A percentile compares a stretch with the other conserved stretches of the same genome.
These are phyloP conservation scores for Dendrolimus kikuchii DNA, from an alignment of 1,140 invertebrate species.

Conservation along the genomic window DNA sequence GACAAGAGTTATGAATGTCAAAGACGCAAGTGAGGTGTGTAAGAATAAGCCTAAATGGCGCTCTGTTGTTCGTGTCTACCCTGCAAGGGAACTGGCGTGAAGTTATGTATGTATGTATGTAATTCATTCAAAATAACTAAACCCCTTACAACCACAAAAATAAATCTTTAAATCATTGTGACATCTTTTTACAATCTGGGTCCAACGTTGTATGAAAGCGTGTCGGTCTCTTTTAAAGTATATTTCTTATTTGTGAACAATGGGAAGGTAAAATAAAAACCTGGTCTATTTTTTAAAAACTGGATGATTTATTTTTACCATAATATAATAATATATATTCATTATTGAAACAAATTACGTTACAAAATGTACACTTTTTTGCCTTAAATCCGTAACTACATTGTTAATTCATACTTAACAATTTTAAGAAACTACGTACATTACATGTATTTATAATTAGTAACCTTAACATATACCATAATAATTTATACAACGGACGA, in stretches of 20 bases:
- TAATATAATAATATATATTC: slow-evolving; percentile 68
- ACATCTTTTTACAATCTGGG: too few relatives aligned
- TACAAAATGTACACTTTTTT: slow-evolving; percentile 69
- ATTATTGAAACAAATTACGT: slow-evolving; percentile 70
- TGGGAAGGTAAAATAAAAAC: slow-evolving; percentile 38
- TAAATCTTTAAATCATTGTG: too few relatives aligned
- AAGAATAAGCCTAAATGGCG: too few relatives aligned
- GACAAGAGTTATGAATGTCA: too few relatives aligned
- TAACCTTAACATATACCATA: slow-evolving; percentile 55
- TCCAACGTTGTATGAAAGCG: too few relatives aligned
- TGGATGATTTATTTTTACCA: slow-evolving; percentile 70
- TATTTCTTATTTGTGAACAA: slow-evolving; percentile 2
- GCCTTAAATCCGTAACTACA: slow-evolving; percentile 56
- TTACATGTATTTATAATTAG: slow-evolving; percentile 61
- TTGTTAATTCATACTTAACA: slow-evolving; percentile 65
- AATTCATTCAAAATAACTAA: too few relatives aligned
- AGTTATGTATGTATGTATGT: too few relatives aligned
- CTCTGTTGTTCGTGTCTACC: too few relatives aligned
- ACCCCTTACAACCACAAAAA: too few relatives aligned
- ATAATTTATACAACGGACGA: slow-evolving; percentile 68
- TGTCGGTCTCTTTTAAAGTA: too few relatives aligned
- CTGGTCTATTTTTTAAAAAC: slow-evolving; percentile 65
- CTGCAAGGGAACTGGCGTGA: too few relatives aligned
- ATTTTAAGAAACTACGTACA: slow-evolving; percentile 64
- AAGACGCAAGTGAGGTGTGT: too few relatives aligned